These are phyloP conservation scores for Drosophila rubida DNA, from an alignment of 2,888 invertebrate species.

Conservation along the genomic window DNA sequence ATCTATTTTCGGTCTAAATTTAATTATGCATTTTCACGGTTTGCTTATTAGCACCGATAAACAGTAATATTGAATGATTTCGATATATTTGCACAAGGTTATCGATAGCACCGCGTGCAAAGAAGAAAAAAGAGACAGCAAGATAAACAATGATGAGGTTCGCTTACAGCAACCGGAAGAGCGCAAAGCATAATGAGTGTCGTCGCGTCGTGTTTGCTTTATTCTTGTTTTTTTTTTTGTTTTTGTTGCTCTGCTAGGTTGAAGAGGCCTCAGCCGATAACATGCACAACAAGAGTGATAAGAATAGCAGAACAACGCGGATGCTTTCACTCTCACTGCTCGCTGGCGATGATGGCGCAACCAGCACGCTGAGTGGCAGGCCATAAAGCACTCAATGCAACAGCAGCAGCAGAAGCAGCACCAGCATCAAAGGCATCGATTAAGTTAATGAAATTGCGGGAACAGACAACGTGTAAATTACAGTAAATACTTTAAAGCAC, in stretches of 20 bases:
- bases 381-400: conserved; percentile 54
- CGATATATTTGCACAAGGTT: conserved; percentile 10
- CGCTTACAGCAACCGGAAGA: conserved; percentile 49
- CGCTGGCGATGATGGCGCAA: conserved; percentile 5
- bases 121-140: not conserved
- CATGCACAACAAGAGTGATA: conserved; percentile 48
- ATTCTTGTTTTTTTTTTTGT: conserved; percentile 13
- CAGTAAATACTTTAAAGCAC: conserved; percentile 69
- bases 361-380: conserved; percentile 29
- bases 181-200: conserved; percentile 59
- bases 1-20: not conserved
- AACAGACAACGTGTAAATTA: conserved; percentile 63
- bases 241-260: conserved; percentile 24
- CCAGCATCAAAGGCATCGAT: conserved; percentile 66
- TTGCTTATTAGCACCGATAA: conserved; percentile 8
- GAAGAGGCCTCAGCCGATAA: conserved; percentile 49
- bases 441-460: conserved; percentile 72
- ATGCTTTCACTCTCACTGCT: conserved; percentile 40
- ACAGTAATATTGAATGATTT: conserved; percentile 1
- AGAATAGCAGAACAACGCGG: conserved; percentile 34
- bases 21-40: not conserved
- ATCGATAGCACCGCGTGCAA: not conserved
- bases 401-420: conserved; percentile 28
- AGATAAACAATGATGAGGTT: conserved; percentile 27
- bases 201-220: conserved; percentile 15